These are phyloP conservation scores for Campylomormyrus numenius DNA, from an alignment of 2,113 vertebrate genomes.

Conservation along the genomic window DNA sequence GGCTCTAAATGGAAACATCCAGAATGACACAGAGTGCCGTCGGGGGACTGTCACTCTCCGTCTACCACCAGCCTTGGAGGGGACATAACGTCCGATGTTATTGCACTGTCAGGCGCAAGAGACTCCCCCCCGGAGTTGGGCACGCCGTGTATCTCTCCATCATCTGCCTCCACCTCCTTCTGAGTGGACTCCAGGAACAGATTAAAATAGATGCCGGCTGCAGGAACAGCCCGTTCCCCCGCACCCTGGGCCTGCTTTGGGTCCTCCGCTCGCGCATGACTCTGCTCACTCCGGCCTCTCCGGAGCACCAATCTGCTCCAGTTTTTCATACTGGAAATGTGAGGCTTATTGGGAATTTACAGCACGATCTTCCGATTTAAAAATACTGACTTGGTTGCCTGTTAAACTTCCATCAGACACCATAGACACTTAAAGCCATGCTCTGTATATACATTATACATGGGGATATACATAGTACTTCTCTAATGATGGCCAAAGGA, in stretches of 20 bases:
- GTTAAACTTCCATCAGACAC: not conserved
- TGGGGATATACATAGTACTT: not conserved
- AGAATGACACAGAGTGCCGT: not conserved
- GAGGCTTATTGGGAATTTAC: not conserved
- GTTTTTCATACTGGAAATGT: not conserved
- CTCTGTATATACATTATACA: not conserved
- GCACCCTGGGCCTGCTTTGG: slow-evolving; percentile 15
- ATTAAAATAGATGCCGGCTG: slow-evolving; percentile 22
- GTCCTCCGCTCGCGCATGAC: slow-evolving; percentile 11
- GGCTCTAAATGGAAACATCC: not conserved
- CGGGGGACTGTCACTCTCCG: not conserved
- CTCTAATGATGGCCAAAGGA: not conserved
- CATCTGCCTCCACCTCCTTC: not conserved
- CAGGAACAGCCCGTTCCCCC: slow-evolving; percentile 13
- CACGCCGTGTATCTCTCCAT: not conserved
- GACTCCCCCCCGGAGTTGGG: not conserved
- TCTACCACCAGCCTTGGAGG: not conserved
- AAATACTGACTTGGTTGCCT: not conserved
- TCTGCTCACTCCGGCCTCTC: not conserved
- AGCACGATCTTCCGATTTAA: not conserved
- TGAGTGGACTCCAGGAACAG: slow-evolving; percentile 22
- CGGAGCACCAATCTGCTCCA: not conserved
- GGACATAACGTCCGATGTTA: slow-evolving; percentile 15
- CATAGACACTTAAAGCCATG: not conserved
- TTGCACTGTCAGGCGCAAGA: not conserved